Conservation (phyloP, 2,113 vertebrate genomes). For the Malurus cyaneus region DNA sequence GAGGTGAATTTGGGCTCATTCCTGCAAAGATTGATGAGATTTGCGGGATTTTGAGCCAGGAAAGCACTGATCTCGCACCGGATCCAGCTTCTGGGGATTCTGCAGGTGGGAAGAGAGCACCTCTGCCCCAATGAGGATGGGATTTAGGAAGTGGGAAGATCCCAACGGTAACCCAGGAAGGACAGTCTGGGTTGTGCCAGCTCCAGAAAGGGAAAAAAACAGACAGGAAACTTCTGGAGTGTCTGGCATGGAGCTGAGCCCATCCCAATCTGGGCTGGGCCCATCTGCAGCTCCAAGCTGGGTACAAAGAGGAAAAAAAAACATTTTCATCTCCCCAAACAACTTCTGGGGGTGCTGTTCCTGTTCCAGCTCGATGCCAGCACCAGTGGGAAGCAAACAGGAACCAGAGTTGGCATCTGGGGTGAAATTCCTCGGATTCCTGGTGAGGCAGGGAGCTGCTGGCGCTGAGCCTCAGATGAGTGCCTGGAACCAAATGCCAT, state of each 20-base stretch:
- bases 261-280: not conserved
- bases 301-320: not conserved
- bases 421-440: not conserved
- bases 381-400: not conserved
- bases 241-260: not conserved
- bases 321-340: not conserved
- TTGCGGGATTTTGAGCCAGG: not conserved
- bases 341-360: not conserved
- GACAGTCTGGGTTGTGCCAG: not conserved
- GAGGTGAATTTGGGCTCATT: not conserved
- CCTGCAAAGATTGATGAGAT: not conserved
- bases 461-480: not conserved
- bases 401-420: not conserved
- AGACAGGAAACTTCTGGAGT: not conserved
- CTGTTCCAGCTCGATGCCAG: not conserved
- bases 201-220: not conserved
- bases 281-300: not conserved
- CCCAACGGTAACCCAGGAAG: not conserved
- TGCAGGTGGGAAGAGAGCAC: not conserved
- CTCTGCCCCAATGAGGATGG: accelerated
- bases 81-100: not conserved
- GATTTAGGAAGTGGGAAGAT: not conserved
- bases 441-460: not conserved
- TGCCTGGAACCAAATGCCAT: not conserved
- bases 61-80: not conserved